Evolutionary conservation across 2,797 vertebrate species (phyloP).

Genomic region (Gallinago stenura): DNA sequence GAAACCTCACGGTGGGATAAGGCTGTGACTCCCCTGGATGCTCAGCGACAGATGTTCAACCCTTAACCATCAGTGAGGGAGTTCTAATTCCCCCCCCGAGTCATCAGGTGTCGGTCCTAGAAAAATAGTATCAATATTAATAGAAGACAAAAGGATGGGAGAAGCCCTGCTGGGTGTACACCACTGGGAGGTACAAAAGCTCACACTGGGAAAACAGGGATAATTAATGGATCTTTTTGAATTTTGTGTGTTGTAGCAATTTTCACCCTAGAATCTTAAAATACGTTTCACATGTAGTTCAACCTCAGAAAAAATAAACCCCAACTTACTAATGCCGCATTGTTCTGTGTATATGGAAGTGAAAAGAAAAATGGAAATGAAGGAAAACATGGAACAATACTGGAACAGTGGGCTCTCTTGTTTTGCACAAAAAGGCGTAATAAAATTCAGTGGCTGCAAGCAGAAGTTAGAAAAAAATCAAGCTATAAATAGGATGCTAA

Average conservation of each 20-base stretch:
- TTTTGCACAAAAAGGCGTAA: background rate
- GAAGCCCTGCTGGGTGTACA: background rate
- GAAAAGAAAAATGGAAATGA: background rate
- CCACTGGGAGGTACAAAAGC: background rate
- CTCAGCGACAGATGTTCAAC: background rate
- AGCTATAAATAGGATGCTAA: constrained; percentile 59
- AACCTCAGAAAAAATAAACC: background rate
- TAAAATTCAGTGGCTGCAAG: constrained; percentile 11
- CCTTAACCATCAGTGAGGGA: background rate
- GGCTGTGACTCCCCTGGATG: background rate
- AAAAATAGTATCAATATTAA: background rate
- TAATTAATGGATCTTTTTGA: background rate
- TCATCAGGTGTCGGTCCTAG: background rate
- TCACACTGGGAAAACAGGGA: background rate
- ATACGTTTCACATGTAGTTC: background rate
- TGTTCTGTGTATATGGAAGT: background rate
- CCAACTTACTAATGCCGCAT: background rate
- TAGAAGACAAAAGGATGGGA: background rate
- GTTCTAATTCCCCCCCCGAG: background rate
- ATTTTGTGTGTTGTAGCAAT: background rate
- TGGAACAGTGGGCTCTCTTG: background rate
- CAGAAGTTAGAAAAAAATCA: background rate
- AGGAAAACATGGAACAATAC: background rate
- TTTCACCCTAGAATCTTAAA: background rate
- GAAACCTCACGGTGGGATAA: background rate